phyloP scores from a whole-genome alignment of 2,113 vertebrate genomes.

The Chionodraco myersi region DNA sequence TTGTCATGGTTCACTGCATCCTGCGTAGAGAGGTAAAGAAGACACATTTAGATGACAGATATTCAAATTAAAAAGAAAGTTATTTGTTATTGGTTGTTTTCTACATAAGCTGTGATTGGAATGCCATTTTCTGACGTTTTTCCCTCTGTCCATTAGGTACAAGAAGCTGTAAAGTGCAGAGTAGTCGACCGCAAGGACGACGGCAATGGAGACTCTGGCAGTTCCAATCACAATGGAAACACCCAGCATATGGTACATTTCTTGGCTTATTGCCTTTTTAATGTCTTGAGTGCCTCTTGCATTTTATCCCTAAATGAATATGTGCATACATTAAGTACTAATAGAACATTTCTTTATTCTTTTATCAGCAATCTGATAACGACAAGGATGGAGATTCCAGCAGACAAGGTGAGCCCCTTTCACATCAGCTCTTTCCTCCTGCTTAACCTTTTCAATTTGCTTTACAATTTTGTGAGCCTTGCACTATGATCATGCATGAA shows the following conservation, averaged over 20 bases:
- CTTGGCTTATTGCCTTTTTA: slow-evolving; percentile 72
- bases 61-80: slow-evolving; percentile 2
- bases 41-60: background rate
- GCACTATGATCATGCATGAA: slow-evolving; percentile 21
- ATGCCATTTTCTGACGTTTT: slow-evolving; percentile 17
- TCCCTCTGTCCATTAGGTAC: slow-evolving; percentile 85
- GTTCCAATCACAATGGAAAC: slow-evolving; percentile 96
- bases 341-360: slow-evolving; percentile 61
- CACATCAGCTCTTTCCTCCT: slow-evolving; percentile 21
- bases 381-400: slow-evolving; percentile 98
- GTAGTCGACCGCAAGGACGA: slow-evolving; percentile 98
- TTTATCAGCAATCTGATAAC: slow-evolving; percentile 90
- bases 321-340: slow-evolving; percentile 68
- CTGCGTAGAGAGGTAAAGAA: slow-evolving; percentile 92
- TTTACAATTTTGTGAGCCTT: slow-evolving; percentile 41
- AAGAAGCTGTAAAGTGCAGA: slow-evolving; percentile 97
- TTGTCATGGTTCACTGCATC: slow-evolving; percentile 99
- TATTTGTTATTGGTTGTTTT: slow-evolving; percentile 2
- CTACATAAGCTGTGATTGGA: background rate
- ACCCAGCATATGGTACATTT: slow-evolving; percentile 92
- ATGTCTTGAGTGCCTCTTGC: slow-evolving; percentile 73
- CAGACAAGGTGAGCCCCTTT: slow-evolving; percentile 91
- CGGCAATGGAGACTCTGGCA: slow-evolving; percentile 95
- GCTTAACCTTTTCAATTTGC: slow-evolving; percentile 63
- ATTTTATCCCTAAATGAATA: slow-evolving; percentile 60